Percentiles rank a stretch among this genome's conserved stretches.
These are phyloP conservation scores for Drosophila pseudotalamancana DNA, from an alignment of 2,888 invertebrate species.

Conservation along the genomic window DNA sequence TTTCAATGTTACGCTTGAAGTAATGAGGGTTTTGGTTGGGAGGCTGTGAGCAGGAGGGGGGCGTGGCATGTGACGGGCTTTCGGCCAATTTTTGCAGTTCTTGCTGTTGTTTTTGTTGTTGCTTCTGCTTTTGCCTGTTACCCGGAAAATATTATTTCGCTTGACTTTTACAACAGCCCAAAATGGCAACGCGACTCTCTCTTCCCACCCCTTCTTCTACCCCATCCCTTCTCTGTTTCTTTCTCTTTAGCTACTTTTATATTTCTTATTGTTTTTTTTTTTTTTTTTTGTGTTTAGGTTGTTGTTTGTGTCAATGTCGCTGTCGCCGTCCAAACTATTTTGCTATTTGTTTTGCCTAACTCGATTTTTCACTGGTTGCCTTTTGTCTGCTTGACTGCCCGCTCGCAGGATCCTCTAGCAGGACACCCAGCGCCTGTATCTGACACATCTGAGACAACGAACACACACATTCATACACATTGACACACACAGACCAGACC, in stretches of 20 bases:
- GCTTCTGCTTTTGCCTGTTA: conserved; percentile 59
- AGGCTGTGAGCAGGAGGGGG: background rate
- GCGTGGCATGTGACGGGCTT: background rate
- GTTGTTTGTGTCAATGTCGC: conserved; percentile 62
- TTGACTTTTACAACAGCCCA: conserved; percentile 78
- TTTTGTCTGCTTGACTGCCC: conserved; percentile 69
- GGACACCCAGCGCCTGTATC: conserved; percentile 49
- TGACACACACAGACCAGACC: background rate
- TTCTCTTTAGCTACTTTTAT: conserved; percentile 42
- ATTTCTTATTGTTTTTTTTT: conserved; percentile 49
- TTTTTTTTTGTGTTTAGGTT: conserved; percentile 32
- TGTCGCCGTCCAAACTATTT: conserved; percentile 69
- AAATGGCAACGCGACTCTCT: conserved; percentile 27
- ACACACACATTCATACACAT: conserved; percentile 14
- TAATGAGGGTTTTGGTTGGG: conserved; percentile 5
- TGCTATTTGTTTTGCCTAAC: conserved; percentile 79
- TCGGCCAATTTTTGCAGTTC: conserved; percentile 35
- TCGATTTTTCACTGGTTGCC: conserved; percentile 78
- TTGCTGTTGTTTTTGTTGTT: conserved; percentile 32
- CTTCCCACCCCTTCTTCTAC: background rate
- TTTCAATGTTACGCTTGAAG: conserved; percentile 64
- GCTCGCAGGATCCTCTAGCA: conserved; percentile 26
- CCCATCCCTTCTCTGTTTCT: background rate
- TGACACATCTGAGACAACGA: conserved; percentile 67
- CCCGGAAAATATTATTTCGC: conserved; percentile 81